phyloP scores from a whole-genome alignment of 2,113 vertebrate species.

The Paramormyrops kingsleyae region DNA sequence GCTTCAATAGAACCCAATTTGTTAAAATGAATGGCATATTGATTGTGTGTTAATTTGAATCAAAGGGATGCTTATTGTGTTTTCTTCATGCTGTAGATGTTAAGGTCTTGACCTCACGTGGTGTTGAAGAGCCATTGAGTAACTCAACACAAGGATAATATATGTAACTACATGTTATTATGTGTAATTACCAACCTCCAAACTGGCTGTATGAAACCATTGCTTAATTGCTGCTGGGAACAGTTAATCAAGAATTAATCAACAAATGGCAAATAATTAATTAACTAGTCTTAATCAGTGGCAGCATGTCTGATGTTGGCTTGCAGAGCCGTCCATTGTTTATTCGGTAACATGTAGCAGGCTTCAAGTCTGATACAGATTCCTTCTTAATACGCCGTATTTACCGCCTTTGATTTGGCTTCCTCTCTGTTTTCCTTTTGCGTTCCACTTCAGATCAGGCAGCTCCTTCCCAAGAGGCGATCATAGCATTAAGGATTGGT shows the following conservation, averaged over 20 bases:
- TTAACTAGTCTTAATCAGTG: background rate
- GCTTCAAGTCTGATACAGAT: background rate
- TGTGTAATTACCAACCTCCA: background rate
- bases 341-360: background rate
- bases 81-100: background rate
- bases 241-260: constrained; percentile 15
- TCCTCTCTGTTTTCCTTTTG: background rate
- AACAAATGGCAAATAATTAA: constrained; percentile 13
- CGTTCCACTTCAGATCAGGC: background rate
- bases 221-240: background rate
- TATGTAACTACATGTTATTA: background rate
- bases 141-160: background rate
- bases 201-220: constrained; percentile 1
- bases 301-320: background rate
- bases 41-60: background rate
- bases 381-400: background rate
- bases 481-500: background rate
- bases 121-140: background rate
- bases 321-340: background rate
- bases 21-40: background rate
- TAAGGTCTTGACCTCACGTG: background rate
- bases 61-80: background rate
- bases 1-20: background rate
- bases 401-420: background rate
- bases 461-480: background rate